A percentile compares a stretch with the other conserved stretches of the same genome.
Conservation (phyloP, 2,113 vertebrate species). For the Austrofundulus limnaeus region DNA sequence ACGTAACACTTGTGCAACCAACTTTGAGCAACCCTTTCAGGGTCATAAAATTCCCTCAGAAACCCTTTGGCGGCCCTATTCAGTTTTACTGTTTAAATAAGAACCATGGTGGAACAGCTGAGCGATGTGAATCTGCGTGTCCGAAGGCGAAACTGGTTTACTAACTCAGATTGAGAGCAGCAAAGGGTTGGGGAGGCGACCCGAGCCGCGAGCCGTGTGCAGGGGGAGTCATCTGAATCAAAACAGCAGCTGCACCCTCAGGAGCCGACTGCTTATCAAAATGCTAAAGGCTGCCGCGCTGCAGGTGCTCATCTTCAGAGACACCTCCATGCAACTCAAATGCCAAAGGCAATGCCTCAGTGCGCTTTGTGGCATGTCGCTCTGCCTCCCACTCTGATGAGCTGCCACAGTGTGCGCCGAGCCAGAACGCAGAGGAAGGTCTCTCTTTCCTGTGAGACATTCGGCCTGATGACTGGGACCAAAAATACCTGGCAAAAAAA, state of each 20-base stretch:
- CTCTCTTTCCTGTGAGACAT: constrained; percentile 27
- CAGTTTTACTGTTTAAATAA: background rate
- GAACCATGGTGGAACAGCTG: no score
- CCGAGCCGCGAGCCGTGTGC: background rate
- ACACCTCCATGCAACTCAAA: constrained; percentile 26
- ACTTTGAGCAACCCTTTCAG: background rate
- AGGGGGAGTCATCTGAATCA: constrained; percentile 4
- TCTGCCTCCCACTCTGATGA: constrained; percentile 30
- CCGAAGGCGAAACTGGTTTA: constrained; percentile 10
- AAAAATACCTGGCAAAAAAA: constrained; percentile 19
- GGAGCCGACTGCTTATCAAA: constrained; percentile 20
- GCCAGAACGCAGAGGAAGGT: constrained; percentile 21
- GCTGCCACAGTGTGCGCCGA: constrained; percentile 15
- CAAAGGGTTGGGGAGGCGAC: background rate
- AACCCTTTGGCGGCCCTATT: background rate
- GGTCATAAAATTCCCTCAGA: background rate
- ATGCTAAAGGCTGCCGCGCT: constrained; percentile 14
- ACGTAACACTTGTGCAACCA: background rate
- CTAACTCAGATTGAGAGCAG: constrained; percentile 12
- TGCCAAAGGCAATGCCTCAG: constrained; percentile 22
- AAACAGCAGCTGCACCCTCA: constrained; percentile 18
- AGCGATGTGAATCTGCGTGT: constrained; percentile 14
- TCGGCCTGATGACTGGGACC: constrained; percentile 25
- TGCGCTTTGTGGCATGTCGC: constrained; percentile 20
- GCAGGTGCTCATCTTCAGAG: constrained; percentile 34